Percentiles rank a stretch among this genome's conserved stretches.
These are phyloP conservation scores for Parnassius orleans DNA, from an alignment of 2,888 invertebrate species.

Conservation along the genomic window DNA sequence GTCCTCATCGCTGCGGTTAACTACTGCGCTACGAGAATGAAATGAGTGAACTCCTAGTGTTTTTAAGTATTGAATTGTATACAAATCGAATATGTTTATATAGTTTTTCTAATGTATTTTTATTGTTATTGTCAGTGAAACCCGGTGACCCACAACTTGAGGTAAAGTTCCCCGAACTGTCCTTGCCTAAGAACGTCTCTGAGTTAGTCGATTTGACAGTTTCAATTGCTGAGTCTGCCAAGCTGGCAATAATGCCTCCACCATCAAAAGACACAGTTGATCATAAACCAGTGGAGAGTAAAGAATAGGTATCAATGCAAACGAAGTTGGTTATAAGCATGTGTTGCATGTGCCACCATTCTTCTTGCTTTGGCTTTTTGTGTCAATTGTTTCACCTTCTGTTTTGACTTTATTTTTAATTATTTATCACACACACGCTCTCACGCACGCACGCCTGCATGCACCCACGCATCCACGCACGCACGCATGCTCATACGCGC, in stretches of 20 bases:
- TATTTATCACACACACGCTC: no score
- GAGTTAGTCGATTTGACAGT: slow-evolving; percentile 74
- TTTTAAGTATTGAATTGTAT: no score
- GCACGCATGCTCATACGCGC: no score
- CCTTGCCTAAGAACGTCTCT: slow-evolving; percentile 81
- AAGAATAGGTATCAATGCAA: slow-evolving; percentile 62
- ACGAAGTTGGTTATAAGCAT: slow-evolving; percentile 8
- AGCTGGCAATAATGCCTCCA: slow-evolving; percentile 73
- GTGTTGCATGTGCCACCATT: slow-evolving; percentile 21
- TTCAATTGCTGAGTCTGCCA: slow-evolving; percentile 64
- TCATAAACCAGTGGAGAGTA: slow-evolving; percentile 53
- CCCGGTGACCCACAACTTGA: slow-evolving; percentile 85
- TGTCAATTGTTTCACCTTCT: not conserved
- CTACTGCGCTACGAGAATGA: no score
- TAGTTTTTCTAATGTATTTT: not conserved
- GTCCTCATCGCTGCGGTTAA: no score
- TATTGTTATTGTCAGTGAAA: slow-evolving; percentile 76
- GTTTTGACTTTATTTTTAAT: no score
- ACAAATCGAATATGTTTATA: not conserved
- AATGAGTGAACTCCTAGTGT: no score
- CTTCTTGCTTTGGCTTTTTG: not conserved
- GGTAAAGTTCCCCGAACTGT: slow-evolving; percentile 80
- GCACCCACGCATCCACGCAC: no score
- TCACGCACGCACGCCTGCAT: no score
- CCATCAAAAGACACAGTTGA: slow-evolving; percentile 57